Evolutionary conservation across 2,113 vertebrate species (phyloP).

Genomic region (Lathamus discolor): DNA sequence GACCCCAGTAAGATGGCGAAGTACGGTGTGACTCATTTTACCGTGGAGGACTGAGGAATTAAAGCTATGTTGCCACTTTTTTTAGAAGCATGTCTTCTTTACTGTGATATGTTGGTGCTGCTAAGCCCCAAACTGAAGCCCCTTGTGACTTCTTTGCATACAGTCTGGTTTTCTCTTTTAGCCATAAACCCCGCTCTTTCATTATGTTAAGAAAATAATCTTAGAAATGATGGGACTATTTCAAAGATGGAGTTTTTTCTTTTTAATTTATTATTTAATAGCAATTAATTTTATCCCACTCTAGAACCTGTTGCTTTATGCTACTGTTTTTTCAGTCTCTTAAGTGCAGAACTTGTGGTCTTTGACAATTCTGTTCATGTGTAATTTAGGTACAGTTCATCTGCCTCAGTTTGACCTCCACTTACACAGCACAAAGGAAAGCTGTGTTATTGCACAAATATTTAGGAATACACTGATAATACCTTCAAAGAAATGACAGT

Average conservation of each 20-base stretch:
- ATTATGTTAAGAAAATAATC: neutral
- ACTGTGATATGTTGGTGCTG: neutral
- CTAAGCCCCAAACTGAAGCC: neutral
- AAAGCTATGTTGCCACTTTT: neutral
- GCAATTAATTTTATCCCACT: neutral
- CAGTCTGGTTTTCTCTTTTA: neutral
- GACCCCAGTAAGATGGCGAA: accelerated
- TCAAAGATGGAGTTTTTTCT: neutral
- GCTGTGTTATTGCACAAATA: neutral
- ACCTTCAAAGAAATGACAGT: neutral
- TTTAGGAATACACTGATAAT: neutral
- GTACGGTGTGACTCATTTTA: neutral
- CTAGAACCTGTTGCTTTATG: neutral
- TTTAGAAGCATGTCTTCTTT: neutral
- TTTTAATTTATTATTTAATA: neutral
- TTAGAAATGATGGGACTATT: neutral
- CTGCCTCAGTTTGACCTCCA: neutral
- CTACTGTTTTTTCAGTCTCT: neutral
- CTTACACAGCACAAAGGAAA: neutral
- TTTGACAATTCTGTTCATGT: neutral
- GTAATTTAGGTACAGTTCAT: neutral
- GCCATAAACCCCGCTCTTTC: neutral
- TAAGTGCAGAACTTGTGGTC: neutral
- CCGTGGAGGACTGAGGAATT: neutral
- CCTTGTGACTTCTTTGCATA: neutral